Conservation (phyloP, 53 echinoderm and acorn worm species). For the Zoroaster sp. region DNA sequence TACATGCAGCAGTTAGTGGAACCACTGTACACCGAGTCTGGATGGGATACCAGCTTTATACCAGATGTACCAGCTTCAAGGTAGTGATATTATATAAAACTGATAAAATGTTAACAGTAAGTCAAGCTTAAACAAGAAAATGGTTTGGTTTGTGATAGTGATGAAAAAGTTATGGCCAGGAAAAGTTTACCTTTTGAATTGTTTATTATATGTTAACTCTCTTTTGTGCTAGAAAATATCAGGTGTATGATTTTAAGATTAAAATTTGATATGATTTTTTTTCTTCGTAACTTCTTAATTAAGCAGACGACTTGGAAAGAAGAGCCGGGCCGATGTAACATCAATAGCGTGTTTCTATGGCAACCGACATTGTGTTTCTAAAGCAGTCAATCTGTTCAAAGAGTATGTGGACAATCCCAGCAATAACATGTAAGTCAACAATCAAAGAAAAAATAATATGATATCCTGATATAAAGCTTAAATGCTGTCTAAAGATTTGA, state of each 20-base stretch:
- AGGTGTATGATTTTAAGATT: too few species aligned
- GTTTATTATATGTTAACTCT: too few species aligned
- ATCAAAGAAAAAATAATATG: too few species aligned
- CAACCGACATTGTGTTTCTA: conserved; percentile 54
- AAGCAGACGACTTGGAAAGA: background rate
- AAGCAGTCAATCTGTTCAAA: conserved; percentile 60
- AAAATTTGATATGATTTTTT: background rate
- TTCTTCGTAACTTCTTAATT: background rate
- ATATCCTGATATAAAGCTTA: too few species aligned
- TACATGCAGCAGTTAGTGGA: conserved; percentile 76
- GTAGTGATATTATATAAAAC: background rate
- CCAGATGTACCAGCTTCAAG: background rate
- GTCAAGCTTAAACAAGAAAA: background rate
- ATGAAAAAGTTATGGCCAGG: too few species aligned
- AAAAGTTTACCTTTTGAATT: too few species aligned
- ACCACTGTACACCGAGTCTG: conserved; percentile 73
- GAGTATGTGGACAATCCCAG: conserved; percentile 56
- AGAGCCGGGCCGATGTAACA: conserved; percentile 47
- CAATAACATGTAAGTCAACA: conserved; percentile 57
- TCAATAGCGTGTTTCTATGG: conserved; percentile 69
- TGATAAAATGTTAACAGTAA: background rate
- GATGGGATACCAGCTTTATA: conserved; percentile 67
- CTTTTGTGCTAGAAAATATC: too few species aligned
- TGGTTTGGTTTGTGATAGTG: background rate
- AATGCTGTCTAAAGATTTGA: too few species aligned